Percentiles rank a stretch among this genome's conserved stretches.
phyloP scores from a whole-genome alignment of 2,113 vertebrate genomes.

The Oryzias celebensis region DNA sequence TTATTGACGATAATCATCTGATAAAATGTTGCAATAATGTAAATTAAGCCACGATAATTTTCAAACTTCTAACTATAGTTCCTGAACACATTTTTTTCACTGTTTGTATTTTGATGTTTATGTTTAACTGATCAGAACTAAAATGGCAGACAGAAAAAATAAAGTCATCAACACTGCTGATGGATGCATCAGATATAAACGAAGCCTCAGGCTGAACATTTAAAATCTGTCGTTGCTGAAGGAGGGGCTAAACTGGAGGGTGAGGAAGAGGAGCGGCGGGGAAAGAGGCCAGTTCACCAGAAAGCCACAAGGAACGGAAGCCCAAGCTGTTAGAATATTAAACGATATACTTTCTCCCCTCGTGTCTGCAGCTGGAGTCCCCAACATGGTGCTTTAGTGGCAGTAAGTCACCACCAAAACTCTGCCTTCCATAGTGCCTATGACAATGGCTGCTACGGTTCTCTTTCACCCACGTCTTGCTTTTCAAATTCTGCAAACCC shows the following conservation, averaged over 20 bases:
- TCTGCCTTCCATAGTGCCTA: neutral
- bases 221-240: no score
- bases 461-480: neutral
- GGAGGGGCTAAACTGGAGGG: slow-evolving; percentile 6
- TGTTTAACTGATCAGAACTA: no score
- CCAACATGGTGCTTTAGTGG: slow-evolving; percentile 22
- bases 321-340: slow-evolving; percentile 53
- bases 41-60: no score
- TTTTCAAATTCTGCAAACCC: neutral
- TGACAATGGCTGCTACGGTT: slow-evolving; percentile 19
- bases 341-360: slow-evolving; percentile 44
- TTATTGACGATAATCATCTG: neutral
- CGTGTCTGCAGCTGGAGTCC: slow-evolving; percentile 20
- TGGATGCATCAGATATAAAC: slow-evolving; percentile 43
- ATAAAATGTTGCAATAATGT: no score
- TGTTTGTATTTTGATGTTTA: no score
- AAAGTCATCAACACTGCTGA: neutral
- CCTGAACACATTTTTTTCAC: no score
- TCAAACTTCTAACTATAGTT: no score
- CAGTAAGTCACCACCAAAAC: slow-evolving; percentile 28
- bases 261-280: neutral
- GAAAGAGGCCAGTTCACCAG: slow-evolving; percentile 13
- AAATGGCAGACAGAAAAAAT: no score
- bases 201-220: slow-evolving; percentile 4
- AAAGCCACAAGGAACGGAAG: slow-evolving; percentile 38